Conservation (phyloP, 2,113 vertebrate species). For the Synodontis membranacea region DNA sequence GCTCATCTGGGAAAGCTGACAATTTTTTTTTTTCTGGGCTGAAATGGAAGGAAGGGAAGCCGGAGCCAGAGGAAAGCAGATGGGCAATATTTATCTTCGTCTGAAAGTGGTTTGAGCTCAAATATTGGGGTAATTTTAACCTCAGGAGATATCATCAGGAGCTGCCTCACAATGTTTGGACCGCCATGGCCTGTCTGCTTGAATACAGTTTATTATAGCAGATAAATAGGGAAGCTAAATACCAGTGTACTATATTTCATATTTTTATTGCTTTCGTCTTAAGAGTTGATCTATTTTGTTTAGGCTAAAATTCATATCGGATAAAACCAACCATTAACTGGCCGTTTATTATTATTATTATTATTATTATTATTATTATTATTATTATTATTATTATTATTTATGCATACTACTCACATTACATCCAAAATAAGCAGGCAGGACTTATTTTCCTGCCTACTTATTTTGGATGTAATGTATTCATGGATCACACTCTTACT, state of each 20-base stretch:
- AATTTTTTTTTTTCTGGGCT: constrained; percentile 69
- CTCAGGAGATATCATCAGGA: constrained; percentile 50
- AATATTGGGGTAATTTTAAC: constrained; percentile 65
- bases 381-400: no score
- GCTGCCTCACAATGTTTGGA: constrained; percentile 36
- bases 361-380: no score
- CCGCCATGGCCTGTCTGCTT: not conserved
- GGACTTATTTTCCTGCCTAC: no score
- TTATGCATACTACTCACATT: not conserved
- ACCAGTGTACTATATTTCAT: not conserved
- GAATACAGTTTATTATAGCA: constrained; percentile 2
- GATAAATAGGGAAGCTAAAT: not conserved
- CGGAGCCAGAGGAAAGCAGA: constrained; percentile 59
- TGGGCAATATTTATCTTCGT: constrained; percentile 71
- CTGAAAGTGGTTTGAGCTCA: constrained; percentile 64
- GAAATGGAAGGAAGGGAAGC: constrained; percentile 53
- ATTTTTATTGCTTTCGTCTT: not conserved
- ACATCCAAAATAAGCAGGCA: not conserved
- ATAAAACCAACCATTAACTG: not conserved
- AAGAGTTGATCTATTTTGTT: not conserved
- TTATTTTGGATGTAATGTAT: no score
- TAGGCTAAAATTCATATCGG: no score
- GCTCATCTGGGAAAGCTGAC: constrained; percentile 61
- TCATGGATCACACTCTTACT: not conserved
- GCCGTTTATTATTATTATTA: no score